Evolutionary conservation across 1,140 invertebrate species (phyloP).

Genomic region (Drepana arcuata): DNA sequence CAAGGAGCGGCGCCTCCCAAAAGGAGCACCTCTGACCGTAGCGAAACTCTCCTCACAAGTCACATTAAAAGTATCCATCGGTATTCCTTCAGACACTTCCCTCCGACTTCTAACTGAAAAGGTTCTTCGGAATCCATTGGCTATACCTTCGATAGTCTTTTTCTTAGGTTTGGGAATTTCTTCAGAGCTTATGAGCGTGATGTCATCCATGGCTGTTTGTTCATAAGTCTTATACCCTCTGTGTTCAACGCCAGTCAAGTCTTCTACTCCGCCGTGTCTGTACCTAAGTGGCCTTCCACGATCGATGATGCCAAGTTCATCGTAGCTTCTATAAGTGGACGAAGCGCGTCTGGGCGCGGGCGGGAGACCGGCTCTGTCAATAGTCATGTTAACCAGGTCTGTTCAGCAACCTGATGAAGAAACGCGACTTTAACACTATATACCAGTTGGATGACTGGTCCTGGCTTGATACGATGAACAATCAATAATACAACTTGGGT

Average conservation of each 20-base stretch:
- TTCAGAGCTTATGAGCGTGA: slow-evolving; percentile 67
- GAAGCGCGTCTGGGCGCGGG: slow-evolving; percentile 53
- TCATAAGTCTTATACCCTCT: slow-evolving; percentile 35
- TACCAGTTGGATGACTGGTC: slow-evolving; percentile 19
- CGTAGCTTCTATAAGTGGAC: slow-evolving; percentile 72
- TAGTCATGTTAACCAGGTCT: slow-evolving; percentile 47
- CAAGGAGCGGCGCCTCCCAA: slow-evolving; percentile 52
- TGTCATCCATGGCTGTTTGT: slow-evolving; percentile 49
- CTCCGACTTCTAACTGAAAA: slow-evolving; percentile 53
- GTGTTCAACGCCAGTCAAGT: slow-evolving; percentile 44
- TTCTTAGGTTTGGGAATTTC: slow-evolving; percentile 56
- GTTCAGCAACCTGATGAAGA: slow-evolving; percentile 51
- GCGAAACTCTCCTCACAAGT: slow-evolving; percentile 54
- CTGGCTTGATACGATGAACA: too few species aligned
- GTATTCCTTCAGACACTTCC: slow-evolving; percentile 49
- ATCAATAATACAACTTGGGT: too few species aligned
- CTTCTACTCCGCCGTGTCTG: slow-evolving; percentile 51
- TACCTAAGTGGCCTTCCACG: slow-evolving; percentile 41
- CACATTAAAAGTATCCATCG: slow-evolving; percentile 55
- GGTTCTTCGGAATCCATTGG: slow-evolving; percentile 53
- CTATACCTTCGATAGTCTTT: slow-evolving; percentile 56
- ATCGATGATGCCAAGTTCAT: slow-evolving; percentile 55
- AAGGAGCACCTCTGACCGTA: slow-evolving; percentile 60
- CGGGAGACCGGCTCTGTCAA: slow-evolving; percentile 52
- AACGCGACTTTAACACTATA: slow-evolving; percentile 18